Conservation (phyloP, 2,113 vertebrate species). For the Setophaga coronata region DNA sequence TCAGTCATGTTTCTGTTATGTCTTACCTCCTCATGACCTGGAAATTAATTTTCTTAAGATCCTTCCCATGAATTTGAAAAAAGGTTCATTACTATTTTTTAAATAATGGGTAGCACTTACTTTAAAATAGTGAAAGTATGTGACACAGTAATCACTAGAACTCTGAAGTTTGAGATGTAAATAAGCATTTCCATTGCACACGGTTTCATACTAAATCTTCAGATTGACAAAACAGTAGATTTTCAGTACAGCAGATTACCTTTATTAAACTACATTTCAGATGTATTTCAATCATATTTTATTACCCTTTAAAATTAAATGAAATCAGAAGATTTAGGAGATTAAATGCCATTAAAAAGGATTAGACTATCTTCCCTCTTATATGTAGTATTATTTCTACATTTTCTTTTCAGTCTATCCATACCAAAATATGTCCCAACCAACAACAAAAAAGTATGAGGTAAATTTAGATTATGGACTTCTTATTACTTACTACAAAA, state of each 20-base stretch:
- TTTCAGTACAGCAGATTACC: conserved; percentile 20
- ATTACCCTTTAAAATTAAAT: conserved; percentile 59
- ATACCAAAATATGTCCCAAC: not conserved
- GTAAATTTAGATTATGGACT: not conserved
- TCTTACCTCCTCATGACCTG: not conserved
- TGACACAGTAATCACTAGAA: not conserved
- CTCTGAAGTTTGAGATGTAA: not conserved
- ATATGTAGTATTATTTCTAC: not conserved
- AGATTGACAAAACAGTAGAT: conserved; percentile 26
- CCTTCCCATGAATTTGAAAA: not conserved
- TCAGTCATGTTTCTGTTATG: not conserved
- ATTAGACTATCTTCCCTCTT: not conserved
- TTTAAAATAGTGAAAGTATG: not conserved
- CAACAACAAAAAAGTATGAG: not conserved
- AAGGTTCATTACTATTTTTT: not conserved
- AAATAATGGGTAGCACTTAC: not conserved
- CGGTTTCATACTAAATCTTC: not conserved
- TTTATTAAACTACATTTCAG: conserved; percentile 42
- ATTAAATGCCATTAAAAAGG: conserved; percentile 32
- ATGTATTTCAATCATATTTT: conserved; percentile 46
- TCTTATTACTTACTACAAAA: not conserved
- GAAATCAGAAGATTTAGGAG: conserved; percentile 50
- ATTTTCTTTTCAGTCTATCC: not conserved
- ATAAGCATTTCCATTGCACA: not conserved
- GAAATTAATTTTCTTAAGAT: conserved; percentile 3